phyloP scores from a whole-genome alignment of 2,888 invertebrate species.

The Pyrgus malvae region DNA sequence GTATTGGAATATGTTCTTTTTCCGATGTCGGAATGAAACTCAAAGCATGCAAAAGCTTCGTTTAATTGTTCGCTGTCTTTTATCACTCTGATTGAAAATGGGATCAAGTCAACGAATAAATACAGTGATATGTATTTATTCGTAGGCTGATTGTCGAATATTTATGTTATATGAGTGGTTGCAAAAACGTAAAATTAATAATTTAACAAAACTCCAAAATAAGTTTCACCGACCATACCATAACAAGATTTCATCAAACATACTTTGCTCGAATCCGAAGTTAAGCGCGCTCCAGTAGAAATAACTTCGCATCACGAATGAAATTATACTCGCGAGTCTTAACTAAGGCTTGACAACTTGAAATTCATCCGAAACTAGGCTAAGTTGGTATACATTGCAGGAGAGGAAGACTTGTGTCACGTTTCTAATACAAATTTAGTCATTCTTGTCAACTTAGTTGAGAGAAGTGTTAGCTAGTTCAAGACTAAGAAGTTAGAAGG shows the following conservation, averaged over 20 bases:
- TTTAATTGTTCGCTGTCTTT: background rate
- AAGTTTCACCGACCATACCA: too few species aligned
- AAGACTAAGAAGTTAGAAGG: constrained; percentile 11
- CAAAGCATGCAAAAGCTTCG: background rate
- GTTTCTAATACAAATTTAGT: constrained; percentile 69
- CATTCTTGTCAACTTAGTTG: constrained; percentile 66
- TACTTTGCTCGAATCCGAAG: constrained; percentile 12
- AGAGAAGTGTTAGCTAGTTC: constrained; percentile 41
- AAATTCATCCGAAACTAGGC: constrained; percentile 26
- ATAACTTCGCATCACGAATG: constrained; percentile 22
- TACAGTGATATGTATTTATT: too few species aligned
- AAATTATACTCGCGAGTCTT: constrained; percentile 26
- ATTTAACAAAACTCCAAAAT: too few species aligned
- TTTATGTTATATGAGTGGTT: too few species aligned
- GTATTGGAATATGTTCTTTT: constrained; percentile 19
- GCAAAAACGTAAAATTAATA: too few species aligned
- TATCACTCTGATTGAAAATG: too few species aligned
- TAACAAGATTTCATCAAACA: constrained; percentile 17
- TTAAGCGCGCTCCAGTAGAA: constrained; percentile 18
- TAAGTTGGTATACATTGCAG: constrained; percentile 37
- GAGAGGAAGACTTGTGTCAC: constrained; percentile 33
- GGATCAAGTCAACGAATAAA: too few species aligned
- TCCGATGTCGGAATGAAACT: constrained; percentile 4
- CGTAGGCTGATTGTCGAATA: too few species aligned
- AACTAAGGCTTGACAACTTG: constrained; percentile 28